Base-by-base conservation (phyloP, 2,888 invertebrate genomes). In the Tenthredo scrophulariae region DNA sequence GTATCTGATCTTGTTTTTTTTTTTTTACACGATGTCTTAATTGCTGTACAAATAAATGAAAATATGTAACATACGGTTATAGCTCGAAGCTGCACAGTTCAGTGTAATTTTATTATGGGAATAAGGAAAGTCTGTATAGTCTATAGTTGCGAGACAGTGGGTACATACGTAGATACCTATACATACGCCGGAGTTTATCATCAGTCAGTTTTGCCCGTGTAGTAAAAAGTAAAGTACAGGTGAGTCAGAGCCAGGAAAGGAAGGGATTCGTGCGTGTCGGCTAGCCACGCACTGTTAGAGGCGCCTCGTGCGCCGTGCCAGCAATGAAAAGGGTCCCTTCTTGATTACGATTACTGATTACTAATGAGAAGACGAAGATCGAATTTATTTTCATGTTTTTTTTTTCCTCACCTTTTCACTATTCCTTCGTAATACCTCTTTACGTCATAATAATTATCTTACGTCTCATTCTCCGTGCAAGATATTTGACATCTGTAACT, bases 211-310 rank as follows among this genome's bases (percentile, higher is more conserved):
- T 54, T 58, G 40, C 50, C 22, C n/a, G 50, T 62, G 22, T 58
- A 40, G 58, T 62, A 58, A 80, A 58, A 80, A 50, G 83, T 67
- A 50, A 54, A 33, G 26, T 40, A 65, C 67, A 83, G 83, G 83
- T 83, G 83, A 83, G 83, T 83, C 83, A 83, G 83, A 83, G 83
- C 70, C 40, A 83, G 83, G 83, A 83, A 83, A 83, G 83, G 50
- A 83, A 70, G 83, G 83, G 83, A 83, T 83, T 67, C 67, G 83
- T 83, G 83, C 83, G 83, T 83, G 83, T 83, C 83, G 83, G 50
- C 40, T 13, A 29, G 83, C 83, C 83, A 83, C 83, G 83, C 83
- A 83, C 83, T 83, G 83, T 83, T 83, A 83, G 70, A 83, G 65
- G 83, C 70, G 83, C 83, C 67, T 83, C 67, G 33, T 67, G 72